A percentile compares a stretch with the other conserved stretches of the same genome.
Conservation (phyloP, 2,888 invertebrate species). For the Melinopterus prodromus region DNA sequence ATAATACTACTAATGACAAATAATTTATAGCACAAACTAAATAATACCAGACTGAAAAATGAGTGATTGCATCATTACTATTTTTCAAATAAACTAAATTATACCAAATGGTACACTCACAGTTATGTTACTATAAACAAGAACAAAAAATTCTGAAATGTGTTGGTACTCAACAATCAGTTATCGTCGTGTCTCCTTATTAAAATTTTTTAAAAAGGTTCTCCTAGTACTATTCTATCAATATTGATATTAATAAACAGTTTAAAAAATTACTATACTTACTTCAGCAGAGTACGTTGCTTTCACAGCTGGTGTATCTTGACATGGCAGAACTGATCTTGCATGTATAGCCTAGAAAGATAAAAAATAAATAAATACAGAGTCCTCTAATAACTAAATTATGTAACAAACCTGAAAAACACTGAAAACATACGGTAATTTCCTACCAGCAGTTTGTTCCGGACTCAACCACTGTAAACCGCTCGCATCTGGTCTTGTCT, state of each 20-base stretch:
- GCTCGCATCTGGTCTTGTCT: conserved; percentile 78
- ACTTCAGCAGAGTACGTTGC: conserved; percentile 73
- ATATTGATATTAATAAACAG: conserved; percentile 19
- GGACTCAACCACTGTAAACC: conserved; percentile 91
- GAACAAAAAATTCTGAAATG: too few relatives aligned
- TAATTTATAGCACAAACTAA: neutral
- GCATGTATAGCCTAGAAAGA: conserved; percentile 81
- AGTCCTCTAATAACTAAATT: too few relatives aligned
- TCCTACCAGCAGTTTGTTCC: conserved; percentile 87
- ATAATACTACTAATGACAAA: neutral
- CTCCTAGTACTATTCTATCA: too few relatives aligned
- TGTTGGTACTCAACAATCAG: neutral
- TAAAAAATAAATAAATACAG: conserved; percentile 11
- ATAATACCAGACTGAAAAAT: neutral
- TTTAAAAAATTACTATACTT: conserved; percentile 43
- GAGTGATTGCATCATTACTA: neutral
- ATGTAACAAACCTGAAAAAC: conserved; percentile 73
- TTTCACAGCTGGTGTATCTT: conserved; percentile 92
- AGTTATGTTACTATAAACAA: neutral
- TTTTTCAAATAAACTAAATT: neutral
- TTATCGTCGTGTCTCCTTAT: too few relatives aligned
- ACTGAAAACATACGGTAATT: conserved; percentile 85
- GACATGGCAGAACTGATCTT: conserved; percentile 89
- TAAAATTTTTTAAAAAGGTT: too few relatives aligned
- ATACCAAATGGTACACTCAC: neutral